Evolutionary conservation across 64 coral and sea anemone genomes (phyloP).

Genomic region (Actinia equina): DNA sequence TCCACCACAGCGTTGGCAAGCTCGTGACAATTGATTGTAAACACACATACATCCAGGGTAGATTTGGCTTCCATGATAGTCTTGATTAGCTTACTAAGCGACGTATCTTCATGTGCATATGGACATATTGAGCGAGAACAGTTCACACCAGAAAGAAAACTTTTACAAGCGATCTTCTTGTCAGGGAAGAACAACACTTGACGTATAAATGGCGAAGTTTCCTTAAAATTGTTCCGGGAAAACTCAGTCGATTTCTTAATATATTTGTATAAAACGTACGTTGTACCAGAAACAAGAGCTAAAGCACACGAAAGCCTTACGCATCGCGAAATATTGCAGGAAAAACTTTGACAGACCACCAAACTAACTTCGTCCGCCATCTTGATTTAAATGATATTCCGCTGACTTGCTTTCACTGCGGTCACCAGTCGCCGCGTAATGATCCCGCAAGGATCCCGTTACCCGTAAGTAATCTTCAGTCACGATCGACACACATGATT

Average conservation of each 20-base stretch:
- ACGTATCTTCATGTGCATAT: conserved; percentile 87
- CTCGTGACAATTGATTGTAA: conserved; percentile 92
- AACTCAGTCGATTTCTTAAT: conserved; percentile 29
- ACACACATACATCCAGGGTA: conserved; percentile 88
- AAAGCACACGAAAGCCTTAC: conserved; percentile 1
- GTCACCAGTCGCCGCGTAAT: background rate
- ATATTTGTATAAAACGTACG: conserved; percentile 17
- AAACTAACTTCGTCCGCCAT: conserved; percentile 13
- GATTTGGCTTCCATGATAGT: conserved; percentile 48
- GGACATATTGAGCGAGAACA: conserved; percentile 62
- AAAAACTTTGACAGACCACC: background rate
- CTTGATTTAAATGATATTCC: background rate
- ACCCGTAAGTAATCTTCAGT: background rate
- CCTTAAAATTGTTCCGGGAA: background rate
- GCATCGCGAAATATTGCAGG: background rate
- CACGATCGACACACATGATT: too few relatives aligned
- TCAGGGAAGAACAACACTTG: conserved; percentile 95
- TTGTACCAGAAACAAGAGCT: background rate
- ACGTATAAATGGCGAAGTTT: background rate
- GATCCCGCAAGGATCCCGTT: background rate
- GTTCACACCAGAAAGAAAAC: conserved; percentile 53
- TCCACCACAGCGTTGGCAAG: conserved; percentile 70
- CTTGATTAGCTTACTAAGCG: conserved; percentile 65
- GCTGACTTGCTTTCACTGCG: background rate
- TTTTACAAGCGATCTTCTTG: conserved; percentile 65